Base-by-base conservation (phyloP, 2,888 invertebrate species). In the Erebia aethiops region DNA sequence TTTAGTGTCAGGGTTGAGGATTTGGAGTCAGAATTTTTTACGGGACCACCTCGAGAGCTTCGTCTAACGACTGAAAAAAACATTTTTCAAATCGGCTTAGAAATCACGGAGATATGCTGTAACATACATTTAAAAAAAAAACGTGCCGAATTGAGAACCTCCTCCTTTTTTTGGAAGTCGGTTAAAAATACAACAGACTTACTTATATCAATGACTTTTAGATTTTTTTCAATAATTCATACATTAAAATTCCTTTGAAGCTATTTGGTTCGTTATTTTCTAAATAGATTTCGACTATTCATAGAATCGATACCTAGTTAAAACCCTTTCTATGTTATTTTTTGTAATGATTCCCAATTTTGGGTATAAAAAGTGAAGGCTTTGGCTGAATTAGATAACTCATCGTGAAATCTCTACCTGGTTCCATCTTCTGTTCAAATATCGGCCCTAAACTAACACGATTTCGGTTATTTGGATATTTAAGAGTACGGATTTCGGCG, bases 361-460 rank as follows among this genome's bases (percentile, higher is more conserved):
- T 43, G 5, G 13, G 14, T 43, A 61, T 21, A 58, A 56, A 69
- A 63, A 69, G 21, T n/a, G 8, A 60, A 52, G 60, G 41, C 54
- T 52, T 35, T 60, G 18, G 46, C 10, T 56, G n/a, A 46, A 46
- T 57, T 3, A 56, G 66, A 66, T 66, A 66, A 56, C 66, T 57
- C 54, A 43, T 35, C 21, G 43, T 16, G 56, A 16, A 41, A 54
- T 21, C 66, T 56, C 67, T 71, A 64, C 67, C 71, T 64, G 67
- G 64, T 26, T 46, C 64, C 26, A 14, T 13, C 21, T 64, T 67
- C 60, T 64, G 26, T 68, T 41, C 46, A 71, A 71, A 71, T 66
- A 66, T 66, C 60, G 41, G 26, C 18, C 18, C 16, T 35, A 43
- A 46, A 11, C 9, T 35, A 63, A 64, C 51, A 64, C 14, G 35